Conservation (phyloP, 2,797 vertebrate genomes). For the Sarcoramphus papa region DNA sequence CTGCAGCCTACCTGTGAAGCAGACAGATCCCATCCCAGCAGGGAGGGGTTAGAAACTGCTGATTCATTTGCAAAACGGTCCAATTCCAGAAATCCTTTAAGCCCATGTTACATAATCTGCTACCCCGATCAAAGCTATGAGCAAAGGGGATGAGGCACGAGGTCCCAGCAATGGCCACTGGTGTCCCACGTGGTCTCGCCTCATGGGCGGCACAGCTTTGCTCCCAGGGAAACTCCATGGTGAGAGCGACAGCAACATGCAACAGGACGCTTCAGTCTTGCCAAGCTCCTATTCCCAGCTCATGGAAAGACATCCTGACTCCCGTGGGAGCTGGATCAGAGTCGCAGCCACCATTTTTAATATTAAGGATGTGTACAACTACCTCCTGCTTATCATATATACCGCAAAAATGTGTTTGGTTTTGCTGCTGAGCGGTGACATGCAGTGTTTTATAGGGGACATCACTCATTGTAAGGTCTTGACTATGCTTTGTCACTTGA, state of each 20-base stretch:
- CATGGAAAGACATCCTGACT: background rate
- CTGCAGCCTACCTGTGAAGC: background rate
- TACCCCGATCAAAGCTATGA: background rate
- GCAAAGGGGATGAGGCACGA: background rate
- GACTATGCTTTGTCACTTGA: slow-evolving; percentile 38
- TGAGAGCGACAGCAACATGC: background rate
- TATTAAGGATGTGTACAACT: background rate
- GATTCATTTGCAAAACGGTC: slow-evolving; percentile 43
- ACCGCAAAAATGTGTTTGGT: background rate
- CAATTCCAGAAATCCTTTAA: slow-evolving; percentile 1
- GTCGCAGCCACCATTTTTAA: background rate
- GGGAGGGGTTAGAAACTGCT: slow-evolving; percentile 42
- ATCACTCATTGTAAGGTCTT: slow-evolving; percentile 38
- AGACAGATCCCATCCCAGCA: slow-evolving; percentile 53
- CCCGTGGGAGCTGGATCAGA: background rate
- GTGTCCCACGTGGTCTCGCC: background rate
- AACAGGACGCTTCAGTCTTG: background rate
- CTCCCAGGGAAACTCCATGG: background rate
- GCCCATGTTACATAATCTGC: background rate
- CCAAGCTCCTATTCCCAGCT: background rate
- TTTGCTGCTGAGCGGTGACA: background rate
- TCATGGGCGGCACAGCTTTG: background rate
- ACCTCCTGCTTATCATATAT: background rate
- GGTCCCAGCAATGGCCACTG: background rate
- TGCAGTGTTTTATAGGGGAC: slow-evolving; percentile 16